Percentiles rank a stretch among this genome's conserved stretches.
Conservation (phyloP, 2,797 vertebrate genomes). For the Botia almorhae region DNA sequence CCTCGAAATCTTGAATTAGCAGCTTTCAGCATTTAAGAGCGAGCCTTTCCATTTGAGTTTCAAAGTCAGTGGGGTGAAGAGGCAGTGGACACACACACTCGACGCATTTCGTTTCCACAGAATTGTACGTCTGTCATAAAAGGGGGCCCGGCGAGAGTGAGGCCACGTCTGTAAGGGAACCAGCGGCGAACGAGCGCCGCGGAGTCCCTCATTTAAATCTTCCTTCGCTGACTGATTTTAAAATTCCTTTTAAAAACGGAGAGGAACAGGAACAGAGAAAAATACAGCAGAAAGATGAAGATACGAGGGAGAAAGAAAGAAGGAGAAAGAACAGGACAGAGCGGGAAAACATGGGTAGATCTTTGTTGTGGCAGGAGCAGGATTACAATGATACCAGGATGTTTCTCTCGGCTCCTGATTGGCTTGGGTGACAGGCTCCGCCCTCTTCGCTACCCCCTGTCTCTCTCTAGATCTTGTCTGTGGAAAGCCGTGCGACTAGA, state of each 20-base stretch:
- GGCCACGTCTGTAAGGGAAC: constrained; percentile 30
- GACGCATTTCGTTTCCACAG: constrained; percentile 17
- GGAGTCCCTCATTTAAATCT: constrained; percentile 35
- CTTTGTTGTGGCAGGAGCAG: constrained; percentile 66
- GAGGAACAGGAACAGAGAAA: not conserved
- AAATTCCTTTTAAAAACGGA: constrained; percentile 13
- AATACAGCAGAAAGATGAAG: not conserved
- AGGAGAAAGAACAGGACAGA: constrained; percentile 35
- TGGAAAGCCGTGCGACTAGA: constrained; percentile 39
- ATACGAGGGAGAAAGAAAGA: not conserved
- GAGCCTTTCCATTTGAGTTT: constrained; percentile 39
- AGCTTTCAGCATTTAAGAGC: constrained; percentile 17
- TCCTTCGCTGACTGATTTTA: constrained; percentile 35
- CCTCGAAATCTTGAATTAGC: constrained; percentile 47
- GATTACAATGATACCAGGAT: constrained; percentile 77
- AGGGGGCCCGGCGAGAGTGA: constrained; percentile 33
- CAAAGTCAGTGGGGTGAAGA: constrained; percentile 42
- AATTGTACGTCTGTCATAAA: constrained; percentile 46
- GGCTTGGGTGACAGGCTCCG: constrained; percentile 52
- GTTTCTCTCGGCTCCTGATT: constrained; percentile 65
- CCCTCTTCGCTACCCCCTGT: constrained; percentile 22
- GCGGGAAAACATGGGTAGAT: constrained; percentile 38
- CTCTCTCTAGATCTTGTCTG: constrained; percentile 27
- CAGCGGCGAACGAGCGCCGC: not conserved
- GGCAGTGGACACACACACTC: constrained; percentile 35